phyloP scores from a whole-genome alignment of 2,888 invertebrate genomes.

The Noctua pronuba region DNA sequence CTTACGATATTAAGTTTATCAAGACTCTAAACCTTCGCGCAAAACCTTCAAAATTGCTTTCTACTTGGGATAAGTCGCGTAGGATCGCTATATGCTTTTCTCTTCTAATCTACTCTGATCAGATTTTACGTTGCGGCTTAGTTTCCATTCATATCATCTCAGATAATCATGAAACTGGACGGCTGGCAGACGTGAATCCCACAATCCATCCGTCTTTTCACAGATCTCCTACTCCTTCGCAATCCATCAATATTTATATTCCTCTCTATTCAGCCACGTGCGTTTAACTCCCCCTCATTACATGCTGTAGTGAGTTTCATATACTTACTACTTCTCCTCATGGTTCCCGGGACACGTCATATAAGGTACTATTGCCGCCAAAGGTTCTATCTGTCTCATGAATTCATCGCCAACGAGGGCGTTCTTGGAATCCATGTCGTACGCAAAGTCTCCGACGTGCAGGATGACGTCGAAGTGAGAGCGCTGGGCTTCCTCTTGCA shows the following conservation, averaged over 20 bases:
- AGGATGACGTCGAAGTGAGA: slow-evolving; percentile 96
- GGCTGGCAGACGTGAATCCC: background rate
- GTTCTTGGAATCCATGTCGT: slow-evolving; percentile 96
- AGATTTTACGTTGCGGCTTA: background rate
- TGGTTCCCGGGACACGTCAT: slow-evolving; percentile 98
- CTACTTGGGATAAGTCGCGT: background rate
- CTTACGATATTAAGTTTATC: background rate
- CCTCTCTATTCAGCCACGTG: background rate
- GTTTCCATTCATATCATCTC: background rate
- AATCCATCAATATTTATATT: too few relatives aligned
- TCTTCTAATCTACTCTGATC: background rate
- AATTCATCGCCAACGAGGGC: slow-evolving; percentile 97
- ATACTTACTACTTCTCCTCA: slow-evolving; percentile 94
- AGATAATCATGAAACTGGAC: background rate
- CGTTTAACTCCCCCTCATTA: background rate
- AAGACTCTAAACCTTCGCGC: background rate
- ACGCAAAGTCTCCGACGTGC: slow-evolving; percentile 98
- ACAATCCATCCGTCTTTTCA: background rate
- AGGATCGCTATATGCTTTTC: background rate
- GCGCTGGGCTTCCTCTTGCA: slow-evolving; percentile 95
- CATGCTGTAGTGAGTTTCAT: background rate
- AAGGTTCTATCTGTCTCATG: slow-evolving; percentile 97
- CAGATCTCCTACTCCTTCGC: too few relatives aligned
- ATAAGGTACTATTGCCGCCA: slow-evolving; percentile 97
- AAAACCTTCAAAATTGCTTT: background rate